phyloP scores from a whole-genome alignment of 2,113 vertebrate species.

The Python bivittatus region DNA sequence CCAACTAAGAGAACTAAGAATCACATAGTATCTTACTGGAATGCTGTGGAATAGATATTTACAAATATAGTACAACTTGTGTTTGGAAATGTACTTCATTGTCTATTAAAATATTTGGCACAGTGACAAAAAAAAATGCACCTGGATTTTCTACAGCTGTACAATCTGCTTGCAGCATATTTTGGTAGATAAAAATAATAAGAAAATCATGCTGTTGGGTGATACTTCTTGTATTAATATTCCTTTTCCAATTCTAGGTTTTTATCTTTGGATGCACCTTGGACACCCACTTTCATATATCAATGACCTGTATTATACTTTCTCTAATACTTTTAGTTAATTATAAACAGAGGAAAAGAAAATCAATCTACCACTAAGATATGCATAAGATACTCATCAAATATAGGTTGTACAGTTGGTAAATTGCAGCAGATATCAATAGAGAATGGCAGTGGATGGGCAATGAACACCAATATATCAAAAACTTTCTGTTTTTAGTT shows the following conservation, averaged over 20 bases:
- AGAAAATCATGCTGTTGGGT: not conserved
- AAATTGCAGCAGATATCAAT: not conserved
- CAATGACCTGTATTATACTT: not conserved
- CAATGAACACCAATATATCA: not conserved
- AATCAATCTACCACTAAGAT: not conserved
- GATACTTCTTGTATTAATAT: no score
- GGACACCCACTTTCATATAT: no score
- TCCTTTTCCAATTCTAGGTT: not conserved
- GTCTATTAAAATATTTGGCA: not conserved
- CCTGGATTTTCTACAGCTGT: not conserved
- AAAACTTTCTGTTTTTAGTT: not conserved
- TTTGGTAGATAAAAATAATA: not conserved
- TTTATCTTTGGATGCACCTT: not conserved
- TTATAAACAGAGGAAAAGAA: not conserved
- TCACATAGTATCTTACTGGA: not conserved
- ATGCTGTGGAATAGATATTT: not conserved
- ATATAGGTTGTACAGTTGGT: not conserved
- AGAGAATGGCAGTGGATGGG: not conserved
- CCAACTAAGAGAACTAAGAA: not conserved
- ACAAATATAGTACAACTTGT: not conserved
- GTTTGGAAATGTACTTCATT: not conserved
- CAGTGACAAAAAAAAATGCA: not conserved
- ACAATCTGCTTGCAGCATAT: not conserved
- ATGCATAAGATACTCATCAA: not conserved
- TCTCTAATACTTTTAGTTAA: not conserved